Base-by-base conservation (phyloP, 2,888 invertebrate genomes). In the Seira ritae region DNA sequence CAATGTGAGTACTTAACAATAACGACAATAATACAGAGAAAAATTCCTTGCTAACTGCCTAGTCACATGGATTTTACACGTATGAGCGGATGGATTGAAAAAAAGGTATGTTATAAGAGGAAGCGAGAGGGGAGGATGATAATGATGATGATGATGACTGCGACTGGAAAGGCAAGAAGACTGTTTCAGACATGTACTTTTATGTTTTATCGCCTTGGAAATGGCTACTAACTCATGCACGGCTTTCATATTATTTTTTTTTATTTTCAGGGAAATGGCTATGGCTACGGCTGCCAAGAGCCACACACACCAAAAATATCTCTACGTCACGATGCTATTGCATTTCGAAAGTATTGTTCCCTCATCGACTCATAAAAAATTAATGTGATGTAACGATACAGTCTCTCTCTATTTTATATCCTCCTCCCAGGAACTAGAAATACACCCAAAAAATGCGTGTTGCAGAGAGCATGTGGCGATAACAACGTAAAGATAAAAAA, bases 181-280 rank as follows among this genome's bases (percentile, higher is more conserved):
- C 31, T 42, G 42, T 42, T 4, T 42, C 4, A 42, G 42, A 42
- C 42, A 12, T 42, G 66, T 31, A 1, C 12, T 37, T 31, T 60
- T 24, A 17, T 71, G 23, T 71, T 71, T 71, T 71, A 71, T 55
- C 55, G n/a, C 31, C 60, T 60, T 1, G n/a, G 22, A 24, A 71
- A 71, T 46, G 70, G 60, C 23, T 24, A 50, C 70, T 50, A 24
- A 42, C 42, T 42, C 42, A 42, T 42, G 4, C 42, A 42, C 42
- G 6, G 12, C 12, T 42, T 42, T 42, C 42, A 42, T 42, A 42
- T 42, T 42, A 42, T 42, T 8, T 42, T 42, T 42, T 42, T 42
- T 42, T n/a, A n/a, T n/a, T n/a, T n/a, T n/a, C n/a, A n/a, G n/a
- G n/a, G 42, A 42, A 42, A 42, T 4, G 42, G 42, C 4, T 42